These are phyloP conservation scores for Megastigmus dorsalis DNA, from an alignment of 2,888 invertebrate species.

Conservation along the genomic window DNA sequence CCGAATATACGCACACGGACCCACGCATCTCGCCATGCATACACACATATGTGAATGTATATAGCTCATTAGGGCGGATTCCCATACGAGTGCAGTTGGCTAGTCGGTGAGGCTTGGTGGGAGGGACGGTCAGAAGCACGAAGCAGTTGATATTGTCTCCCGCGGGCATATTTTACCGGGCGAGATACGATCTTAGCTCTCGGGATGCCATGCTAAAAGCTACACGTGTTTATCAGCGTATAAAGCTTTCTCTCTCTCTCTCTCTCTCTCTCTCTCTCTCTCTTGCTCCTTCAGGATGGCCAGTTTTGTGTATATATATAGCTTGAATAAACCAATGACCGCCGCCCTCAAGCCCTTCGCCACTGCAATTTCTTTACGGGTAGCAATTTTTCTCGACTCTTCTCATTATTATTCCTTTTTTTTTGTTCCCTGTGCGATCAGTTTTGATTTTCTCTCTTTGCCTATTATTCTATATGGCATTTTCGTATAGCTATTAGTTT, in stretches of 20 bases:
- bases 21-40: too few relatives aligned
- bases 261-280: constrained; percentile 38
- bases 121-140: constrained; percentile 68
- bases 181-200: constrained; percentile 70
- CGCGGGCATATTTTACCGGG: constrained; percentile 72
- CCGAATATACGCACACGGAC: too few relatives aligned
- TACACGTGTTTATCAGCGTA: constrained; percentile 74
- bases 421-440: too few relatives aligned
- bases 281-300: too few relatives aligned
- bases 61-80: constrained; percentile 65
- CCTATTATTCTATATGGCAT: background rate
- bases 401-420: constrained; percentile 23
- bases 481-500: too few relatives aligned
- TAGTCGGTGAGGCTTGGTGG: constrained; percentile 42
- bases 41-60: constrained; percentile 53
- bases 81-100: constrained; percentile 52
- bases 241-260: constrained; percentile 52
- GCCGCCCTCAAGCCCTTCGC: constrained; percentile 62
- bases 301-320: too few relatives aligned
- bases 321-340: constrained; percentile 44
- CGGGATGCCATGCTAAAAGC: constrained; percentile 73
- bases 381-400: constrained; percentile 58
- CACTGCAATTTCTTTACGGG: constrained; percentile 62
- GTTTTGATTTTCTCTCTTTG: background rate
- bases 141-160: constrained; percentile 74